Conservation (phyloP, 2,888 invertebrate genomes). For the Unio delphinus region DNA sequence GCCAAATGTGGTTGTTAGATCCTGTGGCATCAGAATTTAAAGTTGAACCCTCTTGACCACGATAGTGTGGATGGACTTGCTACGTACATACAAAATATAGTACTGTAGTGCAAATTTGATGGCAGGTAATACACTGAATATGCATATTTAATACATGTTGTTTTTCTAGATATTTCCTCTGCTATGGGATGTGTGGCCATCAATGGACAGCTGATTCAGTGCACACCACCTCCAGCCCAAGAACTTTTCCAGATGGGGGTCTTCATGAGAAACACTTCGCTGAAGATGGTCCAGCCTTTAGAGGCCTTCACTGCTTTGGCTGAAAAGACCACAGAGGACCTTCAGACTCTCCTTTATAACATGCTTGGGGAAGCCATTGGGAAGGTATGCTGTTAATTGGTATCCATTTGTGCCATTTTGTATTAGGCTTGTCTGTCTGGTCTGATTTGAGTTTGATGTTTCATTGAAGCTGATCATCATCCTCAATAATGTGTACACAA, state of each 20-base stretch:
- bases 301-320: conserved; percentile 25
- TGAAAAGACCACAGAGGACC: conserved; percentile 23
- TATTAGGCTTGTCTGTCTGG: too few relatives aligned
- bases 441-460: too few relatives aligned
- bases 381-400: conserved; percentile 20
- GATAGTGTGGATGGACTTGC: too few relatives aligned
- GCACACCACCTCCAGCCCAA: conserved; percentile 17
- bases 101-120: too few relatives aligned
- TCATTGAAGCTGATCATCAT: too few relatives aligned
- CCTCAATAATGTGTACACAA: too few relatives aligned
- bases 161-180: conserved; percentile 10
- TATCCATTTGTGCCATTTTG: not conserved
- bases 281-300: conserved; percentile 27
- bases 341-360: conserved; percentile 29
- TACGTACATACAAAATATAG: too few relatives aligned
- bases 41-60: too few relatives aligned
- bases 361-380: conserved; percentile 29
- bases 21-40: too few relatives aligned
- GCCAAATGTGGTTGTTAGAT: too few relatives aligned
- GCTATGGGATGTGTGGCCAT: conserved; percentile 17
- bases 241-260: conserved; percentile 9
- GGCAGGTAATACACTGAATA: too few relatives aligned
- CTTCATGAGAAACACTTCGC: conserved; percentile 17
- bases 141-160: too few relatives aligned
- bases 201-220: conserved; percentile 38